Conservation (phyloP, 1,140 invertebrate genomes). For the Mesaphorura yosii region DNA sequence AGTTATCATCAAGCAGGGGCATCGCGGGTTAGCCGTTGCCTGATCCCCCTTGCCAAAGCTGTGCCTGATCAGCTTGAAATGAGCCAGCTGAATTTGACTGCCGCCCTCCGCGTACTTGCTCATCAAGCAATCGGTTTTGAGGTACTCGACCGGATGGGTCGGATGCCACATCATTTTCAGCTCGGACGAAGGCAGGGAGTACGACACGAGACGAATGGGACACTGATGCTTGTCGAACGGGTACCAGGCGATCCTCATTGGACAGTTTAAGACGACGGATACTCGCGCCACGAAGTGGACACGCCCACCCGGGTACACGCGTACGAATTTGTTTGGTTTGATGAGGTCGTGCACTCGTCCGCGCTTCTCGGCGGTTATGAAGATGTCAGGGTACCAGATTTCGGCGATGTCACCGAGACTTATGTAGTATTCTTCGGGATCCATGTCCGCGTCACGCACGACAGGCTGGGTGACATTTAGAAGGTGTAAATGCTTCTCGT, state of each 20-base stretch:
- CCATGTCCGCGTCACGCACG: background rate
- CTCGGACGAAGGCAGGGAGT: constrained; percentile 35
- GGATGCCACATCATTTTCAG: constrained; percentile 36
- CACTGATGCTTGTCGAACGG: constrained; percentile 41
- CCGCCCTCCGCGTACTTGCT: background rate
- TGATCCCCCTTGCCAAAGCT: background rate
- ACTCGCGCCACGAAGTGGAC: constrained; percentile 40
- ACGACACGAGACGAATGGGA: constrained; percentile 39
- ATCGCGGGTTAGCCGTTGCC: too few relatives aligned
- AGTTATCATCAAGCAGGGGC: too few relatives aligned
- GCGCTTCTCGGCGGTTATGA: constrained; percentile 43
- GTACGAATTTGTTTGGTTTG: constrained; percentile 36
- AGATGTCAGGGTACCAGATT: constrained; percentile 44
- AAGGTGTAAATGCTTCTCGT: too few relatives aligned
- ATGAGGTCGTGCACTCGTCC: constrained; percentile 41
- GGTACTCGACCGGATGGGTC: constrained; percentile 34
- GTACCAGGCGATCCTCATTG: constrained; percentile 41
- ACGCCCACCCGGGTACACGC: constrained; percentile 41
- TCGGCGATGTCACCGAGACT: too few relatives aligned
- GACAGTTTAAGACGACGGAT: constrained; percentile 39
- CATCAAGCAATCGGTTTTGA: constrained; percentile 64
- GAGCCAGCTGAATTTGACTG: too few relatives aligned
- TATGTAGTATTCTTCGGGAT: background rate
- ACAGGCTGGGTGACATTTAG: background rate
- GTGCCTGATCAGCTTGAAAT: background rate